Conservation (phyloP, 2,888 invertebrate species). For the Dexiosoma caninum region DNA sequence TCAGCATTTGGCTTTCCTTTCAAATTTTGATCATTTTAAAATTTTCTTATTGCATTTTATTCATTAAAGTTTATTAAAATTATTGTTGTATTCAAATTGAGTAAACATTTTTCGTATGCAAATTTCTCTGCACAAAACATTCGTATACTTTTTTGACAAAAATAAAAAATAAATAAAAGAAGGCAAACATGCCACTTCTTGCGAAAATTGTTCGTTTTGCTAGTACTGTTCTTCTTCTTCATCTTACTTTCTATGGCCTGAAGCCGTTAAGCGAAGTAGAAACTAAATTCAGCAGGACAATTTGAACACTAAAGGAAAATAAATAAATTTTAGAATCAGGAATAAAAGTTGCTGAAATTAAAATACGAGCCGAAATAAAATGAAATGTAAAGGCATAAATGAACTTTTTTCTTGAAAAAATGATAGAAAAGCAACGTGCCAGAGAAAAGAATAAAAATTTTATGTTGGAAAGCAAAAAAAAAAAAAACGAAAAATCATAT, state of each 20-base stretch:
- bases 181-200: background rate
- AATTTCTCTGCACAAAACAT: background rate
- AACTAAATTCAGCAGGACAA: background rate
- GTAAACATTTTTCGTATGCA: background rate
- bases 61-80: background rate
- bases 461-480: background rate
- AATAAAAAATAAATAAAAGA: too few species aligned
- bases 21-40: background rate
- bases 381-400: background rate
- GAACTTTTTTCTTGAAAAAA: background rate
- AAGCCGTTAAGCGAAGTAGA: constrained; percentile 1
- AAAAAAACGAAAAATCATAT: background rate
- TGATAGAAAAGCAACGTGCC: background rate
- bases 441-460: background rate
- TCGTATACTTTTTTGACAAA: background rate
- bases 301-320: background rate
- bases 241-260: background rate
- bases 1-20: background rate
- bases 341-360: constrained; percentile 11
- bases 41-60: background rate
- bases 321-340: background rate
- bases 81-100: background rate
- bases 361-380: constrained; percentile 13
- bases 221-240: background rate
- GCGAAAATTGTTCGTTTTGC: background rate